A percentile compares a stretch with the other conserved stretches of the same genome.
Conservation (phyloP, 2,113 vertebrate species). For the Fukomys damarensis region DNA sequence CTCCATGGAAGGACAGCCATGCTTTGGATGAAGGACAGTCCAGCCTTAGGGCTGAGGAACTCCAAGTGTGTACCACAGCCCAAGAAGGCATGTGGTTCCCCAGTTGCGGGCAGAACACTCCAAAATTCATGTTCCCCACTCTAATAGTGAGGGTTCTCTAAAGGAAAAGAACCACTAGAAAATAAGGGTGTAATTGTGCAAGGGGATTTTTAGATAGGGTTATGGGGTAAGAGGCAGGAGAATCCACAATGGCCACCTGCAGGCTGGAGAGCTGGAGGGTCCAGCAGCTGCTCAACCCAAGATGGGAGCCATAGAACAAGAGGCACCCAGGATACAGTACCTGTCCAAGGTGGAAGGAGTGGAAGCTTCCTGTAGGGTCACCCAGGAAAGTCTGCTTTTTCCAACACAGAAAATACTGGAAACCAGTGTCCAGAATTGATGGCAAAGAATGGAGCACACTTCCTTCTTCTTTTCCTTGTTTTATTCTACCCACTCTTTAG, state of each 20-base stretch:
- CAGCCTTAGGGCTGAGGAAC: fast-evolving
- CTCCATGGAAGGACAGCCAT: neutral
- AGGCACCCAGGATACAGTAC: neutral
- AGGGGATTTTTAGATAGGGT: neutral
- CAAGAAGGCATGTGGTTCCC: neutral
- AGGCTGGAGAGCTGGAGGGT: neutral
- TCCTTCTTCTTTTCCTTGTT: neutral
- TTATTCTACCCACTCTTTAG: neutral
- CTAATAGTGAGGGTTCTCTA: neutral
- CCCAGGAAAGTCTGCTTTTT: neutral
- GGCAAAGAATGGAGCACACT: neutral
- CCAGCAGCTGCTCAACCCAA: neutral
- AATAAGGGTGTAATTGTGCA: no score
- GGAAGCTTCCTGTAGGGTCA: neutral
- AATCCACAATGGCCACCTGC: neutral
- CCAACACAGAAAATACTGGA: neutral
- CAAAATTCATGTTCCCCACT: neutral
- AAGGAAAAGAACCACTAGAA: neutral
- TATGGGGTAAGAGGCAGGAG: neutral
- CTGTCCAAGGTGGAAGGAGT: neutral
- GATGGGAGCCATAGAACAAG: neutral
- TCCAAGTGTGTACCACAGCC: neutral
- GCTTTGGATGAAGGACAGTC: neutral
- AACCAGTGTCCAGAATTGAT: neutral
- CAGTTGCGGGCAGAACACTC: neutral